Percentiles rank a stretch among this genome's conserved stretches.
These are phyloP conservation scores for Aphidius gifuensis DNA, from an alignment of 1,140 invertebrate species.

Conservation along the genomic window DNA sequence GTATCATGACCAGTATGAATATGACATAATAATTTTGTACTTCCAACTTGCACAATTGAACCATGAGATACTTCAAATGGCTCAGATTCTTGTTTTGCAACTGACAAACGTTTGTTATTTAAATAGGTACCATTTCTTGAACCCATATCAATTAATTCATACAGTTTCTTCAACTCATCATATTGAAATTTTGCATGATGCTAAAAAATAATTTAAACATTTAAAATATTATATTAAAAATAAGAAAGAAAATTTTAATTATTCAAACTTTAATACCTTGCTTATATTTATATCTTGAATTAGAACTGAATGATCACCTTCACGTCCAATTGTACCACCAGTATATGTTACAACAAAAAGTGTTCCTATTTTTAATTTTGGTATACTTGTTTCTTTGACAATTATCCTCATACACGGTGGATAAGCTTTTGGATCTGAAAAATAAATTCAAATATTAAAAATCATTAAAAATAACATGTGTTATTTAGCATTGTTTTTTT, in stretches of 20 bases:
- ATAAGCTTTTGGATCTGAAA: slow-evolving; percentile 57
- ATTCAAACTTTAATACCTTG: slow-evolving; percentile 57
- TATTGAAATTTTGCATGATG: slow-evolving; percentile 74
- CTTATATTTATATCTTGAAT: slow-evolving; percentile 79
- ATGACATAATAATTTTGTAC: slow-evolving; percentile 78
- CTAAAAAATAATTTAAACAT: slow-evolving; percentile 45
- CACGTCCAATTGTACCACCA: slow-evolving; percentile 81
- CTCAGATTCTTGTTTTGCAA: slow-evolving; percentile 68
- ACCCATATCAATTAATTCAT: slow-evolving; percentile 75
- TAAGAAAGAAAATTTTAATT: slow-evolving; percentile 1
- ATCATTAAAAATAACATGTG: too few relatives aligned
- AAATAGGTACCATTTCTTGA: slow-evolving; percentile 85
- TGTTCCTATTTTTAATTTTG: slow-evolving; percentile 69
- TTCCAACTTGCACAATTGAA: slow-evolving; percentile 68
- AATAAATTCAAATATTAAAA: background rate
- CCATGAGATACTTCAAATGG: slow-evolving; percentile 67
- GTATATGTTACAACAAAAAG: slow-evolving; percentile 83
- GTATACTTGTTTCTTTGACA: slow-evolving; percentile 69
- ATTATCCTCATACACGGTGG: slow-evolving; percentile 87
- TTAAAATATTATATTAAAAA: background rate
- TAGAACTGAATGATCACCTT: slow-evolving; percentile 69
- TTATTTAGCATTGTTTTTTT: background rate
- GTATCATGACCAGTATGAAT: slow-evolving; percentile 82
- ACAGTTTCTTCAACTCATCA: slow-evolving; percentile 60
- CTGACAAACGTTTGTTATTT: slow-evolving; percentile 74